phyloP scores from a whole-genome alignment of 2,888 invertebrate species.

The Caenorhabditis doughertyi region DNA sequence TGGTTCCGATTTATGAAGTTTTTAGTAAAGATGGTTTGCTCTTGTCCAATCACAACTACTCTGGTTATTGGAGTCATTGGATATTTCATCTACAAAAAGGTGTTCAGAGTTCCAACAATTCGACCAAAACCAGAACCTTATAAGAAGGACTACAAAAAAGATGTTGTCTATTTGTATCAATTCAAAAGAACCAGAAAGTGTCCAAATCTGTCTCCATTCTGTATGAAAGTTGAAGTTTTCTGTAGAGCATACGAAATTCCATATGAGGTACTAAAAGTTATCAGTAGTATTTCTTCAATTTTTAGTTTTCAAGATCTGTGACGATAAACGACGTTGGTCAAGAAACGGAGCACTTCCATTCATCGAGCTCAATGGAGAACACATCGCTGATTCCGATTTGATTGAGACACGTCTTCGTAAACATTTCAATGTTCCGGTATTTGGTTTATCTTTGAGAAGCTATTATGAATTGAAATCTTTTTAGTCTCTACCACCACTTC shows the following conservation, averaged over 20 bases:
- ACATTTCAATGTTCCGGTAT: slow-evolving; percentile 58
- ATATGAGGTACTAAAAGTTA: slow-evolving; percentile 79
- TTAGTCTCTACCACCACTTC: slow-evolving; percentile 22
- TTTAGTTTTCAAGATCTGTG: slow-evolving; percentile 12
- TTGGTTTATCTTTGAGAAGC: too few relatives aligned
- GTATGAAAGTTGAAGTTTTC: slow-evolving; percentile 79
- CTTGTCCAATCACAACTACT: slow-evolving; percentile 25
- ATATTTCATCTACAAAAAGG: slow-evolving; percentile 46
- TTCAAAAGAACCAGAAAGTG: slow-evolving; percentile 72
- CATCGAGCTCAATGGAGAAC: slow-evolving; percentile 63
- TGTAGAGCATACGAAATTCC: slow-evolving; percentile 76
- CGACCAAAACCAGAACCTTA: slow-evolving; percentile 39
- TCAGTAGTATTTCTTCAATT: not conserved
- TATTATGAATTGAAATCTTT: too few relatives aligned
- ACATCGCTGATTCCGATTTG: slow-evolving; percentile 61
- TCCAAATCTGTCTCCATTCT: slow-evolving; percentile 80
- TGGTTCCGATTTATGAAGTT: slow-evolving; percentile 15
- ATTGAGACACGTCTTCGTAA: slow-evolving; percentile 48
- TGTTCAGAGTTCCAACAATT: slow-evolving; percentile 36
- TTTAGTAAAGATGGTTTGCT: slow-evolving; percentile 20
- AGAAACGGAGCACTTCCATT: slow-evolving; percentile 57
- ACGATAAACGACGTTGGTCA: slow-evolving; percentile 30
- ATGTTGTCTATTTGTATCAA: slow-evolving; percentile 79
- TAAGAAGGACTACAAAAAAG: slow-evolving; percentile 68
- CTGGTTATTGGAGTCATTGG: slow-evolving; percentile 26